phyloP scores from a whole-genome alignment of 2,113 vertebrate species.

The Myiagra hebetior region DNA sequence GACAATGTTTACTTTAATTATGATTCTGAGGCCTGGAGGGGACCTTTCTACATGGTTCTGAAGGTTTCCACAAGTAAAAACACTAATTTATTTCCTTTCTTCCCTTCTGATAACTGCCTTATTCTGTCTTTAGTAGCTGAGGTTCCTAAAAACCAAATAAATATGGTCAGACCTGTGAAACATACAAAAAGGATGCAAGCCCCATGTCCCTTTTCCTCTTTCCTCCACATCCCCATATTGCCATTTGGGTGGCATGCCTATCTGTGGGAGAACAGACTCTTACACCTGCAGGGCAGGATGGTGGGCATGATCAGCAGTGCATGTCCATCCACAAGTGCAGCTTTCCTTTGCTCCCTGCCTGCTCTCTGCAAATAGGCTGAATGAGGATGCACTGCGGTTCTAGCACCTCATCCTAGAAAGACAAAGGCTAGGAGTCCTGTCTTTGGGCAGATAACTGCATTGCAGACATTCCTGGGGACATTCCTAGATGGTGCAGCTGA shows the following conservation, averaged over 20 bases:
- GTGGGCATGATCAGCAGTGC: neutral
- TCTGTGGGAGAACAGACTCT: too few relatives aligned
- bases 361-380: neutral
- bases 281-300: neutral
- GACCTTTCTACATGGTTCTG: neutral
- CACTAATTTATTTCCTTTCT: neutral
- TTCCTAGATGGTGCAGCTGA: neutral
- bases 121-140: neutral
- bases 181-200: neutral
- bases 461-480: neutral
- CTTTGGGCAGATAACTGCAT: neutral
- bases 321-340: neutral
- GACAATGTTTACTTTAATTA: neutral
- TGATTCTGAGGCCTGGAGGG: neutral
- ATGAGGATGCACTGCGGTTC: accelerated
- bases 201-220: neutral
- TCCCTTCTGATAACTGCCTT: neutral
- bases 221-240: neutral
- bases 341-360: neutral
- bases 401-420: neutral
- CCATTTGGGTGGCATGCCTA: neutral
- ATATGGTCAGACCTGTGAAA: neutral
- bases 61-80: neutral
- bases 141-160: neutral
- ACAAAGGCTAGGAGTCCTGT: neutral